Conservation (phyloP, 2,113 vertebrate species). For the Actenoides lindsayi region DNA sequence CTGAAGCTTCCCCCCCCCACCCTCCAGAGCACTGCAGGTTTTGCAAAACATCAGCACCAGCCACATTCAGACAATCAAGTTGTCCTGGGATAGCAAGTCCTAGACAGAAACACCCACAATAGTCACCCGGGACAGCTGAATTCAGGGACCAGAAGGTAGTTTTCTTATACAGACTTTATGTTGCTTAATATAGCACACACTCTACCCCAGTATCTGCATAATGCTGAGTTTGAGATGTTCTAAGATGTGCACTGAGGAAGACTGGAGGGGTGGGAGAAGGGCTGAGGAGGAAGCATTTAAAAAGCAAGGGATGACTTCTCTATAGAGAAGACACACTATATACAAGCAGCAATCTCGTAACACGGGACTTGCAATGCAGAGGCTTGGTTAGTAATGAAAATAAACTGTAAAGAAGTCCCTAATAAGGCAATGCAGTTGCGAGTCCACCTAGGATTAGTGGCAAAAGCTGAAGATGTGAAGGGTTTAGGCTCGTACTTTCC, state of each 20-base stretch:
- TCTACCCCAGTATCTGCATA: slow-evolving; percentile 39
- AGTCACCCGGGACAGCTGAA: slow-evolving; percentile 4
- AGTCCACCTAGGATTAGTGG: not conserved
- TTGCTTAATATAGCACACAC: slow-evolving; percentile 44
- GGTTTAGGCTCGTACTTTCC: not conserved
- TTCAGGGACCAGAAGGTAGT: slow-evolving; percentile 1
- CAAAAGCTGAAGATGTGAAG: not conserved
- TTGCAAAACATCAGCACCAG: not conserved
- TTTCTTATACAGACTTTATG: slow-evolving; percentile 33
- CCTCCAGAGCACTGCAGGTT: not conserved
- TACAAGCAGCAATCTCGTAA: not conserved
- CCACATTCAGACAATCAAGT: not conserved
- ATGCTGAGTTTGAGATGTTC: slow-evolving; percentile 29
- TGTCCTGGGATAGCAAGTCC: not conserved
- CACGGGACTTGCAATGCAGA: not conserved
- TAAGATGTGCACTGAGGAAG: not conserved
- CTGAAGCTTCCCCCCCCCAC: not conserved
- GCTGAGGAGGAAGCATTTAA: not conserved
- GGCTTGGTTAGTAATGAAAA: not conserved
- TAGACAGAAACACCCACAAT: not conserved
- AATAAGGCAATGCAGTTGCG: not conserved
- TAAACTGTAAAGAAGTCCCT: not conserved
- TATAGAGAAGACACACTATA: not conserved
- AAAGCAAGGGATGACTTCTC: not conserved
- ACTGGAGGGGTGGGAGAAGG: not conserved